Evolutionary conservation across 2,888 invertebrate genomes (phyloP), one percentile per base, ranked within the genome.

Genomic region (Punctoribates punctum): DNA sequence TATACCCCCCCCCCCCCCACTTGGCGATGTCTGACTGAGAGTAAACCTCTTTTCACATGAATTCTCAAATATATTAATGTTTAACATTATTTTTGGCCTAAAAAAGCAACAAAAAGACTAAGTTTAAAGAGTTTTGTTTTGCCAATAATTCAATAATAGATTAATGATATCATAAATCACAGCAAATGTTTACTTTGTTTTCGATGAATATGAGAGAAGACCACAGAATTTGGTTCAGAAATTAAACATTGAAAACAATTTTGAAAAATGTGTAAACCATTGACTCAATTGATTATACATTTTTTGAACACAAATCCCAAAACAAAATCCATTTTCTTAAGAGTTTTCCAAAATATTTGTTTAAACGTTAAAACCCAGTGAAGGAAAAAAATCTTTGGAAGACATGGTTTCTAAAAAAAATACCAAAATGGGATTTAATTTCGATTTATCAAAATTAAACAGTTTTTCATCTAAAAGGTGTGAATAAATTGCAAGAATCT

Each of bases 161-260:
- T 60, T 60, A 60, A 60, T 60, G 60, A 60, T 60, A 13, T 60
- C 60, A 60, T 60, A 60, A 60, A 60, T 60, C 60, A 60, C 25
- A 27, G 25, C 20, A 20, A n/a, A 51, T 51, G 51, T 51, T 51
- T 51, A 51, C 51, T n/a, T 51, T 9, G 20, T 3, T 51, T 20
- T 20, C 51, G n/a, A 51, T 51, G n/a, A 51, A 51, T 17, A n/a
- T 51, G 2, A 51, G 51, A 17, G n/a, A 51, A 17, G 51, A 42
- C 42, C 42, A 42, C 8, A 51, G 51, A 51, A 4, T 51, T n/a
- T 51, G 20, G 51, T 17, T 6, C 8, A n/a, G 51, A 20, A 51
- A 51, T n/a, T n/a, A 6, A 5, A 51, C 51, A 8, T 51, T 51
- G 5, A 51, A n/a, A 51, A 42, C 8, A 42, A 42, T 42, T 42